These are phyloP conservation scores for Agrotis puta DNA, from an alignment of 2,888 invertebrate genomes.

Conservation along the genomic window DNA sequence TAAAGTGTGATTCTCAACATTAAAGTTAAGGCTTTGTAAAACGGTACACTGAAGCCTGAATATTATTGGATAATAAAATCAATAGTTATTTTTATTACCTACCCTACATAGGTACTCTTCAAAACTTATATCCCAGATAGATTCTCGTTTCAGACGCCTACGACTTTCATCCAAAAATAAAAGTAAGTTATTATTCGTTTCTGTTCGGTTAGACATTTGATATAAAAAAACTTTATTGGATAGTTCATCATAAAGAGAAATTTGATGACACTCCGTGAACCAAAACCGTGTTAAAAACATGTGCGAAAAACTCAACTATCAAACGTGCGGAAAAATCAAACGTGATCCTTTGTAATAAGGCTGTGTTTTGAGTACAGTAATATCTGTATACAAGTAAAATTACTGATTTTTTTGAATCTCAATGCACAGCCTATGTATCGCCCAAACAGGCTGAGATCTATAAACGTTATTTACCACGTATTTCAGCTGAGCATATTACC, in stretches of 20 bases:
- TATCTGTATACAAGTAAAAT: not conserved
- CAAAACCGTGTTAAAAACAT: constrained; percentile 27
- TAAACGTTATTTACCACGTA: not conserved
- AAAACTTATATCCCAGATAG: constrained; percentile 5
- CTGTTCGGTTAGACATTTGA: not conserved
- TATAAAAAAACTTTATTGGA: constrained; percentile 34
- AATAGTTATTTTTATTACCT: not conserved
- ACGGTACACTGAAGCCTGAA: not conserved
- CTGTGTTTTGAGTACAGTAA: constrained; percentile 16
- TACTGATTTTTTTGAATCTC: not conserved
- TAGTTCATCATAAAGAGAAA: constrained; percentile 13
- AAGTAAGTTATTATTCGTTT: not conserved
- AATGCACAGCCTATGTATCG: constrained; percentile 11
- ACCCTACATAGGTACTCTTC: constrained; percentile 7
- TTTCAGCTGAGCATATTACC: not conserved
- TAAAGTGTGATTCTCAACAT: no score
- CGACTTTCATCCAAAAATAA: constrained; percentile 12
- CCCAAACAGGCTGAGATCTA: not conserved
- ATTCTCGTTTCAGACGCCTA: constrained; percentile 11
- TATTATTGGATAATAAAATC: constrained; percentile 6
- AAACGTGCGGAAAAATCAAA: constrained; percentile 49
- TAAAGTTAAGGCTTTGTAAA: not conserved
- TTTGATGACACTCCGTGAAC: constrained; percentile 1
- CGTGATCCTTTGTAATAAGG: constrained; percentile 27
- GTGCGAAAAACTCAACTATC: constrained; percentile 41